phyloP scores from a whole-genome alignment of 2,888 invertebrate species.

The Meta bourneti region DNA sequence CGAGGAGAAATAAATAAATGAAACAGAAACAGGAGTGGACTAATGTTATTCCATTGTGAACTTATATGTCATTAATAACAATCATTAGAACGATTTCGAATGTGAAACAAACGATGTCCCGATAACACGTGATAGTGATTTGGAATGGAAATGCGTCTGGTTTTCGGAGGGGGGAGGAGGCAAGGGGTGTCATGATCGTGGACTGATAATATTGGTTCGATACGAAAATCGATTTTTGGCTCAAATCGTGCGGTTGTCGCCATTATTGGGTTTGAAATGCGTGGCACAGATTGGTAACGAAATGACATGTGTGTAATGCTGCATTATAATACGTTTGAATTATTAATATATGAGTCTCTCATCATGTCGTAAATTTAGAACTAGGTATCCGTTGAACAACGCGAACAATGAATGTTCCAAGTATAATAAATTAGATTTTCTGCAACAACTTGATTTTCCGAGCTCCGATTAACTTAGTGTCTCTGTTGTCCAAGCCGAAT shows the following conservation, averaged over 20 bases:
- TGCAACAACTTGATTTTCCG: too few species aligned
- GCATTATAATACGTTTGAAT: background rate
- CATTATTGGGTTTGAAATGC: background rate
- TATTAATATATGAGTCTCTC: background rate
- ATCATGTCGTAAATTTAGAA: background rate
- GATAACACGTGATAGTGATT: conserved; percentile 58
- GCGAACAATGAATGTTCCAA: too few species aligned
- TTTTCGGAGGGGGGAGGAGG: background rate
- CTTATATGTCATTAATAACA: conserved; percentile 60
- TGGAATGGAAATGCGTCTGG: conserved; percentile 58
- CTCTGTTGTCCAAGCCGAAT: too few species aligned
- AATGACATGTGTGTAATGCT: background rate
- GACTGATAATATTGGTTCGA: conserved; percentile 33
- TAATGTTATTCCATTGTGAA: conserved; percentile 67
- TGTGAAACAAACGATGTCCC: conserved; percentile 61
- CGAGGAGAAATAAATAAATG: background rate
- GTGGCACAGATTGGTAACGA: background rate
- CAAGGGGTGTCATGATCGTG: background rate
- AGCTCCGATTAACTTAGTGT: too few species aligned
- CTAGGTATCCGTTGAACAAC: background rate
- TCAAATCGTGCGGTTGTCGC: conserved; percentile 25
- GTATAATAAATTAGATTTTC: too few species aligned
- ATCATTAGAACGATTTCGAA: conserved; percentile 61
- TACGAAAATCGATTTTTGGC: conserved; percentile 32
- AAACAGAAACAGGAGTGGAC: background rate